Conservation (phyloP, 2,888 invertebrate genomes). For the Labia minor region DNA sequence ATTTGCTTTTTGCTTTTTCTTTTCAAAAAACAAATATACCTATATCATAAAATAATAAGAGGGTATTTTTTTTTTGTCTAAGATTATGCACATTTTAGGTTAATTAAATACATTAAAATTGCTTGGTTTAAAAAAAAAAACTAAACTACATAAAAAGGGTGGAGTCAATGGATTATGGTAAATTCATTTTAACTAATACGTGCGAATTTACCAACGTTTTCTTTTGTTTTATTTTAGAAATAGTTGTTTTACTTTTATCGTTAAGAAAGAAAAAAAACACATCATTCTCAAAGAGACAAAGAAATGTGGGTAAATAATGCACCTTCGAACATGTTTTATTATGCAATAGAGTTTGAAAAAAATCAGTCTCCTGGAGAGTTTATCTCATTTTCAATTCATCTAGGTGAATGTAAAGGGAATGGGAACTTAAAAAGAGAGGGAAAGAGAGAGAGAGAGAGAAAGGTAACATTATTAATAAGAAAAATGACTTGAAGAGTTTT, state of each 20-base stretch:
- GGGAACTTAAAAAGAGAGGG: not conserved
- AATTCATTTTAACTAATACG: not conserved
- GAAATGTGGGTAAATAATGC: not conserved
- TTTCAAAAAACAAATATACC: not conserved
- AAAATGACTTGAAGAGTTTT: not conserved
- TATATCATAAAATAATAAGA: not conserved
- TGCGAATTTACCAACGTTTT: not conserved
- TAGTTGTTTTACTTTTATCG: not conserved
- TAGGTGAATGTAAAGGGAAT: not conserved
- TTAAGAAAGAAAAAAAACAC: not conserved
- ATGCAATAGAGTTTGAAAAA: conserved; percentile 3
- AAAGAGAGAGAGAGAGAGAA: not conserved
- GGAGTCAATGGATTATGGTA: not conserved
- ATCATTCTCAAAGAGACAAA: conserved; percentile 1
- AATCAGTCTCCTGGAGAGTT: not conserved
- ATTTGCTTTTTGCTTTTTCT: too few species aligned
- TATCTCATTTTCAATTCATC: not conserved
- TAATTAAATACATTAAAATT: not conserved
- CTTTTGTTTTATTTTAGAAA: not conserved
- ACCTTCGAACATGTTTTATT: not conserved
- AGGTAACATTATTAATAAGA: not conserved
- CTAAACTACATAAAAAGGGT: too few species aligned
- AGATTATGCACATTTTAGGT: not conserved
- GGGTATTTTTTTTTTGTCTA: not conserved
- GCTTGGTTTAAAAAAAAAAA: not conserved